These are phyloP conservation scores for Apodemia duryi DNA, from an alignment of 2,888 invertebrate species.

Conservation along the genomic window DNA sequence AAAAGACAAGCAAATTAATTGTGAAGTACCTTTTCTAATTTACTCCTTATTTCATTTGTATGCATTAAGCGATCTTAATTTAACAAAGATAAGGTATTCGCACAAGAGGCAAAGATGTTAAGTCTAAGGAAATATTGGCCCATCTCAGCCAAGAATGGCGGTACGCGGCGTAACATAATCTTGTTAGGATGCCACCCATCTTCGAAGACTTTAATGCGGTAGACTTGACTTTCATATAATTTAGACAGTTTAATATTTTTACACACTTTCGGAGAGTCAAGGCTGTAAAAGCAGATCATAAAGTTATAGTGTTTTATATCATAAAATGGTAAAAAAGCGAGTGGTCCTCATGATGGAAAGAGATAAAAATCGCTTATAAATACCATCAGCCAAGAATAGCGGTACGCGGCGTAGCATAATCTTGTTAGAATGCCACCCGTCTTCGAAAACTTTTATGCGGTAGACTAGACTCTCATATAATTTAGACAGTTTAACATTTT, in stretches of 20 bases:
- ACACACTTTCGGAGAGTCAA: too few species aligned
- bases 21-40: not conserved
- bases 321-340: too few species aligned
- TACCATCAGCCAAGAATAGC: conserved; percentile 29
- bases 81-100: conserved; percentile 3
- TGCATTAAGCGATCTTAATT: conserved; percentile 6
- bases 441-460: conserved; percentile 7
- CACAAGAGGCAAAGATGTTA: conserved; percentile 19
- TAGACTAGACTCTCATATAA: conserved; percentile 22
- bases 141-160: conserved; percentile 32
- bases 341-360: too few species aligned
- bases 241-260: too few species aligned
- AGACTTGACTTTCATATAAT: conserved; percentile 22
- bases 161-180: conserved; percentile 39
- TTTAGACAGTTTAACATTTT: too few species aligned
- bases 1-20: too few species aligned
- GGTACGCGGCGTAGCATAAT: conserved; percentile 37
- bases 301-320: too few species aligned
- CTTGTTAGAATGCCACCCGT: conserved; percentile 38
- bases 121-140: conserved; percentile 37
- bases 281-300: too few species aligned
- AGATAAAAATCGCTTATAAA: too few species aligned
- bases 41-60: not conserved
- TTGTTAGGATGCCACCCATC: conserved; percentile 37
- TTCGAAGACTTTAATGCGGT: not conserved